Percentiles rank a stretch among this genome's conserved stretches.
These are phyloP conservation scores for Masnerella sp. DNA, from an alignment of 2,888 invertebrate genomes.

Conservation along the genomic window DNA sequence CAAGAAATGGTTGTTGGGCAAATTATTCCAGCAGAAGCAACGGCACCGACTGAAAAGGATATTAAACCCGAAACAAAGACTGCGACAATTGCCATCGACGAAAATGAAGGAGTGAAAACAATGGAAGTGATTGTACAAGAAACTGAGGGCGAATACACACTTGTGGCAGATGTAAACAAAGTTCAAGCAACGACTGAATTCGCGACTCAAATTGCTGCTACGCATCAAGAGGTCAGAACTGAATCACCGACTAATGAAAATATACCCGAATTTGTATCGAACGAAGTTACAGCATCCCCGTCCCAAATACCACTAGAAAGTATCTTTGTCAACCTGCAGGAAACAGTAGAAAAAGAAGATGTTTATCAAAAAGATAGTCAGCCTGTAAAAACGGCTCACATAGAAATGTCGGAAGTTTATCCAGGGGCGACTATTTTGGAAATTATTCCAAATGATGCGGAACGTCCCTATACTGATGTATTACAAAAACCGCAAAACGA, in stretches of 20 bases:
- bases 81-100: slow-evolving; percentile 76
- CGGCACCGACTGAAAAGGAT: slow-evolving; percentile 76
- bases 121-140: slow-evolving; percentile 79
- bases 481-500: slow-evolving; percentile 67
- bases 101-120: slow-evolving; percentile 78
- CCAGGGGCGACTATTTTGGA: slow-evolving; percentile 72
- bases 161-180: slow-evolving; percentile 72
- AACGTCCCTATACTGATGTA: slow-evolving; percentile 67
- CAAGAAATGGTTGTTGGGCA: slow-evolving; percentile 80
- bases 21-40: slow-evolving; percentile 80
- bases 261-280: slow-evolving; percentile 73
- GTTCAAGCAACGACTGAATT: slow-evolving; percentile 78
- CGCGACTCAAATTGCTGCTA: slow-evolving; percentile 78
- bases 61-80: slow-evolving; percentile 75
- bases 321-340: slow-evolving; percentile 74
- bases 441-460: slow-evolving; percentile 72
- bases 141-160: slow-evolving; percentile 78
- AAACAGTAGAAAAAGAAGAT: slow-evolving; percentile 78
- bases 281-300: slow-evolving; percentile 74
- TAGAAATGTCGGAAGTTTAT: slow-evolving; percentile 73
- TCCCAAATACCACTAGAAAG: slow-evolving; percentile 72
- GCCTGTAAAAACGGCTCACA: slow-evolving; percentile 76
- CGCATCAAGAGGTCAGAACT: slow-evolving; percentile 78
- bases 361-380: slow-evolving; percentile 73
- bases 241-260: slow-evolving; percentile 77